phyloP scores from a whole-genome alignment of 2,797 vertebrate species.

The Diglossa cyanea region DNA sequence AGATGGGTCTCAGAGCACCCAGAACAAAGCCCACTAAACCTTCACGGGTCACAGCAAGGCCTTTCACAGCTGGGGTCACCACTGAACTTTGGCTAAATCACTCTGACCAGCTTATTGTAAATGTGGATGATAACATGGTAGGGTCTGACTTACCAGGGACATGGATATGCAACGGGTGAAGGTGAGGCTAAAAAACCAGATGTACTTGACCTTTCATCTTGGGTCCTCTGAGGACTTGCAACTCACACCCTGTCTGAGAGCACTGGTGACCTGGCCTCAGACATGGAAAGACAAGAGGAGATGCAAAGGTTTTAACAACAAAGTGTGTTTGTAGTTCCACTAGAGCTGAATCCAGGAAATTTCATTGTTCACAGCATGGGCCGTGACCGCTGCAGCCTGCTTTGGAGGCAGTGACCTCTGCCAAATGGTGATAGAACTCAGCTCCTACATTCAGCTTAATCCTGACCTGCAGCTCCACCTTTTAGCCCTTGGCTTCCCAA shows the following conservation, averaged over 20 bases:
- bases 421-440: constrained; percentile 41
- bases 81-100: background rate
- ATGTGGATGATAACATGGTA: background rate
- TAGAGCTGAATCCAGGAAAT: constrained; percentile 33
- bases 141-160: background rate
- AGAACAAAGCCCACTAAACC: constrained; percentile 14
- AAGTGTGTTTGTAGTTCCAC: constrained; percentile 27
- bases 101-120: background rate
- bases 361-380: constrained; percentile 51
- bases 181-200: background rate
- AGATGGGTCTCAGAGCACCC: background rate
- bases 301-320: background rate
- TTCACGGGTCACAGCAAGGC: constrained; percentile 13
- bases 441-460: constrained; percentile 41
- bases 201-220: constrained; percentile 2
- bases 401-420: constrained; percentile 60
- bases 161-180: background rate
- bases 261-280: background rate
- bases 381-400: background rate
- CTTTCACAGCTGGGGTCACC: background rate
- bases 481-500: constrained; percentile 41
- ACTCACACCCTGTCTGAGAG: background rate
- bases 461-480: constrained; percentile 55
- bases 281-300: background rate
- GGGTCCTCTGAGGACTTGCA: background rate